Evolutionary conservation across 2,797 vertebrate genomes (phyloP).

Genomic region (Aplochiton taeniatus): DNA sequence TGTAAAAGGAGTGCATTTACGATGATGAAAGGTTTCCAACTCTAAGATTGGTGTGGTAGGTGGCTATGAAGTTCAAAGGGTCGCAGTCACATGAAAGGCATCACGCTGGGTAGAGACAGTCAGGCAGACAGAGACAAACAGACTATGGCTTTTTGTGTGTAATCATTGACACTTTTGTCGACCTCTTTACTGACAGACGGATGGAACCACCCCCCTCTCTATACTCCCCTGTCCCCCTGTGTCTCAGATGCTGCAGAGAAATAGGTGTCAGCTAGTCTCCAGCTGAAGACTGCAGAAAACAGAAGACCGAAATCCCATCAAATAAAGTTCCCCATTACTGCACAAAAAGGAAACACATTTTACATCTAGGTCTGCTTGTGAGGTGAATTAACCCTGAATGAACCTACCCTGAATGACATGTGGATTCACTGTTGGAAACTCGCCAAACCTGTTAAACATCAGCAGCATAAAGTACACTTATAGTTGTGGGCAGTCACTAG

Average conservation of each 20-base stretch:
- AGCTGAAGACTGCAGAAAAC: neutral
- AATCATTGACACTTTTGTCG: neutral
- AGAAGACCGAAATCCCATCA: neutral
- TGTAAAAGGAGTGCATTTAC: conserved; percentile 21
- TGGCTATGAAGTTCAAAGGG: conserved; percentile 6
- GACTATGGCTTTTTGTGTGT: neutral
- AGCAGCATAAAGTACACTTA: neutral
- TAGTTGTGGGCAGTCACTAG: too few species aligned
- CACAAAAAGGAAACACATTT: conserved; percentile 4
- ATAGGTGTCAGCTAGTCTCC: neutral
- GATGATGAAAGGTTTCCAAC: too few species aligned
- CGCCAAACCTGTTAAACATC: neutral
- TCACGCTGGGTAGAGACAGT: neutral
- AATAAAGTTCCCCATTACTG: neutral
- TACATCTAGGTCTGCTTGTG: too few species aligned
- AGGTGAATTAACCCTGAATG: too few species aligned
- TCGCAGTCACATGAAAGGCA: conserved; percentile 34
- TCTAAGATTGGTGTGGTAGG: conserved; percentile 6
- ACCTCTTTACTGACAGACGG: conserved; percentile 29
- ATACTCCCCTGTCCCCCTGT: neutral
- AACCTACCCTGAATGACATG: too few species aligned
- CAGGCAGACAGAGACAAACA: neutral
- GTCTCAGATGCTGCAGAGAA: neutral
- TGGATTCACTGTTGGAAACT: conserved; percentile 16
- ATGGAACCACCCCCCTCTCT: conserved; percentile 28